phyloP scores from a whole-genome alignment of 2,888 invertebrate genomes.

The Morpho achilles region DNA sequence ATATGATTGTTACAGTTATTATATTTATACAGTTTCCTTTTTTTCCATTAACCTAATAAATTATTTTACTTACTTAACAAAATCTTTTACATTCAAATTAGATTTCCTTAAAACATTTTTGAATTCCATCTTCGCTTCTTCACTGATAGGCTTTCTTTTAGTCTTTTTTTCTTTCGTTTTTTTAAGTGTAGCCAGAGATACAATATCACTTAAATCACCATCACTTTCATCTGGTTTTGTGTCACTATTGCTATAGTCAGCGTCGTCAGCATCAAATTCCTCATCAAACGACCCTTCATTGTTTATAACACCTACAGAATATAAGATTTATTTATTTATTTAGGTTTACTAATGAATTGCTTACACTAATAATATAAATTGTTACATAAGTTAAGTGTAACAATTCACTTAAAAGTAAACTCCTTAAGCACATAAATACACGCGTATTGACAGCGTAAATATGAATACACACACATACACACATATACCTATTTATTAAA shows the following conservation, averaged over 20 bases:
- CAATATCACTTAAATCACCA: constrained; percentile 47
- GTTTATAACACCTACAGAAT: constrained; percentile 44
- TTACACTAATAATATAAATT: no score
- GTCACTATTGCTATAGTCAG: constrained; percentile 33
- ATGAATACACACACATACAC: no score
- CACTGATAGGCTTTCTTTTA: constrained; percentile 41
- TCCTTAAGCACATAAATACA: no score
- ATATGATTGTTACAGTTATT: no score
- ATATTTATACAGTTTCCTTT: no score
- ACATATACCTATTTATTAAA: no score
- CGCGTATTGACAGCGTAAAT: no score
- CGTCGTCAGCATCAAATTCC: constrained; percentile 32
- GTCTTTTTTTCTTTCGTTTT: constrained; percentile 46
- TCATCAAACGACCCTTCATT: constrained; percentile 43
- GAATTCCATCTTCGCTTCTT: constrained; percentile 46
- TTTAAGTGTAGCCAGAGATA: constrained; percentile 57
- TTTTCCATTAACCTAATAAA: neutral
- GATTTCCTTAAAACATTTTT: constrained; percentile 47
- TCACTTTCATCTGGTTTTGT: constrained; percentile 33
- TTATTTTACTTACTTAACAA: constrained; percentile 38
- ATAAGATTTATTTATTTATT: no score
- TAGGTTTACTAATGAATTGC: no score
- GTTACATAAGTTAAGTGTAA: no score
- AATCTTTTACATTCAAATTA: constrained; percentile 60
- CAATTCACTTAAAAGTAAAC: no score